phyloP scores from a whole-genome alignment of 2,113 vertebrate species.

The Nymphicus hollandicus region DNA sequence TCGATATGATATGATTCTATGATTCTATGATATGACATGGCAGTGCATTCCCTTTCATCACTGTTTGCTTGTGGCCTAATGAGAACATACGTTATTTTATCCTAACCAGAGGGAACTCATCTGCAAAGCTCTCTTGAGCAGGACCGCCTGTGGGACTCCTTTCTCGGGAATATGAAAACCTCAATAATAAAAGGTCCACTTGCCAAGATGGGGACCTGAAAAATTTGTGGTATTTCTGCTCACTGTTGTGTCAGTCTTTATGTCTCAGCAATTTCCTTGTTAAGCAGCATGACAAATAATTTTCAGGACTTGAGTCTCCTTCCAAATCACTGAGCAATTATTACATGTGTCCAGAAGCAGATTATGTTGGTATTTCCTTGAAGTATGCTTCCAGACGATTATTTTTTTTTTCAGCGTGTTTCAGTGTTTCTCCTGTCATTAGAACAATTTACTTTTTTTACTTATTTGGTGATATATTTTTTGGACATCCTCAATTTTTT shows the following conservation, averaged over 20 bases:
- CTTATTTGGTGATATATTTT: not conserved
- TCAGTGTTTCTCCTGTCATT: not conserved
- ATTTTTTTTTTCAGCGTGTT: not conserved
- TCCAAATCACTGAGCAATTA: not conserved
- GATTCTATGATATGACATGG: constrained; percentile 77
- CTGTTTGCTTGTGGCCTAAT: constrained; percentile 74
- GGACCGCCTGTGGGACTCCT: not conserved
- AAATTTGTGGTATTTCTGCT: not conserved
- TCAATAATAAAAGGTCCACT: not conserved
- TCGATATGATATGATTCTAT: constrained; percentile 77
- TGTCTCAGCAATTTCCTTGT: not conserved
- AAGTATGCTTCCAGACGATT: not conserved
- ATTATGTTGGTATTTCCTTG: not conserved
- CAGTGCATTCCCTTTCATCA: constrained; percentile 72
- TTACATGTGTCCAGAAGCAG: not conserved
- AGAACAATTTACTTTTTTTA: not conserved
- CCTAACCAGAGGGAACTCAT: constrained; percentile 53
- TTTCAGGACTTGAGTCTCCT: not conserved
- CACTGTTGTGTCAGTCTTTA: not conserved
- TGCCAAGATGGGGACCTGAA: rapidly evolving
- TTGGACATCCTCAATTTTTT: not conserved
- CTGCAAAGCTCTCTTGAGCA: not conserved
- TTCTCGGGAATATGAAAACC: not conserved
- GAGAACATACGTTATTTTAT: constrained; percentile 74
- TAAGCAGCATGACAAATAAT: not conserved